A percentile compares a stretch with the other conserved stretches of the same genome.
Conservation (phyloP, 2,888 invertebrate genomes). For the Agriopis aurantiaria region DNA sequence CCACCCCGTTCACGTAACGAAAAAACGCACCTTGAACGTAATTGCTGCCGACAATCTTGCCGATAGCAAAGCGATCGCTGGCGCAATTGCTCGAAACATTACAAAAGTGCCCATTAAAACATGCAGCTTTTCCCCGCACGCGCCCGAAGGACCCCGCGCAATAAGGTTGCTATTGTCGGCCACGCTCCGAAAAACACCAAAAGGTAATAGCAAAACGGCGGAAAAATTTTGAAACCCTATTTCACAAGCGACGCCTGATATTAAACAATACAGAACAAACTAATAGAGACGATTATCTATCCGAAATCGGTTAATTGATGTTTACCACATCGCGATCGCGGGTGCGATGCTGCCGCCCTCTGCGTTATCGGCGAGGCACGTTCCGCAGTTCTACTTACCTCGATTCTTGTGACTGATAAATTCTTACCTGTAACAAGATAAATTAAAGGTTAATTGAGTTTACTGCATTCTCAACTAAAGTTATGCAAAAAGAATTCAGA, state of each 20-base stretch:
- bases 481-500: not conserved
- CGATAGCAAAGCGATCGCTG: conserved; percentile 61
- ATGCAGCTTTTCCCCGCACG: conserved; percentile 81
- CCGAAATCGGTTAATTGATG: conserved; percentile 82
- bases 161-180: conserved; percentile 85
- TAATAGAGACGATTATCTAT: conserved; percentile 81
- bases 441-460: conserved; percentile 49
- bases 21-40: conserved; percentile 61
- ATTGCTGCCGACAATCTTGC: conserved; percentile 62
- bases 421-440: conserved; percentile 78
- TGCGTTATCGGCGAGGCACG: conserved; percentile 53
- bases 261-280: conserved; percentile 84
- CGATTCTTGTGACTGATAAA: conserved; percentile 49
- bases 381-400: conserved; percentile 61
- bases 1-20: conserved; percentile 52
- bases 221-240: conserved; percentile 82
- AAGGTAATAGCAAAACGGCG: conserved; percentile 82
- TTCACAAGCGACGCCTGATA: conserved; percentile 80
- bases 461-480: not conserved
- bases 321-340: conserved; percentile 71
- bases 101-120: conserved; percentile 76
- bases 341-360: conserved; percentile 51
- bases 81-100: conserved; percentile 65
- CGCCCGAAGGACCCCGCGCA: conserved; percentile 83
- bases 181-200: conserved; percentile 86